phyloP scores from a whole-genome alignment of 2,797 vertebrate species.

The Cossypha dichroa region DNA sequence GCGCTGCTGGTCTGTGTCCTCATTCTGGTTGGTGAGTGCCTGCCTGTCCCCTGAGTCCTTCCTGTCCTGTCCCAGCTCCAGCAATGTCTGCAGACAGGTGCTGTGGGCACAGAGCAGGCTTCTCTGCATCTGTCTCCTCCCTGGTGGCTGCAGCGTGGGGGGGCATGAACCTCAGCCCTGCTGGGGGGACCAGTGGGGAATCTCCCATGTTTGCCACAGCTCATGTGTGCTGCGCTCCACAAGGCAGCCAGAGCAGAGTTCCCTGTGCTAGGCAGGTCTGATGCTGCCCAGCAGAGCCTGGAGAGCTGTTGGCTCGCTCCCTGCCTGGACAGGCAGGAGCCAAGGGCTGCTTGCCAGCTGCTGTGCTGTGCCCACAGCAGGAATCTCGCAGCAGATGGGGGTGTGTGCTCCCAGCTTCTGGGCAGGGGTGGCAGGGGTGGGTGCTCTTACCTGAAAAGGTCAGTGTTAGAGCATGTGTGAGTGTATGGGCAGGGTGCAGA shows the following conservation, averaged over 20 bases:
- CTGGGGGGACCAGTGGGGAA: fast-evolving
- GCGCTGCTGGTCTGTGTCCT: constrained; percentile 94
- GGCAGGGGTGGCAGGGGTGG: background rate
- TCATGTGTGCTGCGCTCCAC: fast-evolving
- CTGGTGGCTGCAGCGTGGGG: background rate
- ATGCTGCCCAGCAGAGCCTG: background rate
- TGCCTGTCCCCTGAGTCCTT: background rate
- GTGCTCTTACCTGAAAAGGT: background rate
- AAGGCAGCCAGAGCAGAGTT: background rate
- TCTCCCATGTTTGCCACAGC: background rate
- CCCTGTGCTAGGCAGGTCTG: background rate
- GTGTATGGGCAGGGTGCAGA: fast-evolving
- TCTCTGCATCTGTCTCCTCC: background rate
- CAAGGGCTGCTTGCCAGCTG: background rate
- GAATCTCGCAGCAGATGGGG: fast-evolving
- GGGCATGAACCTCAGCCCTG: background rate
- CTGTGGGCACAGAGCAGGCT: background rate
- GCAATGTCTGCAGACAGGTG: fast-evolving
- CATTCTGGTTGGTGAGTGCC: constrained; percentile 93
- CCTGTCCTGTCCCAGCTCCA: background rate
- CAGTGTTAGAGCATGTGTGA: fast-evolving
- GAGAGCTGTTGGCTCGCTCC: background rate
- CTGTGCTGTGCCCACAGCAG: background rate
- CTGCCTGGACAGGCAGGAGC: background rate
- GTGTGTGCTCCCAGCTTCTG: fast-evolving